Evolutionary conservation across 2,888 invertebrate genomes (phyloP), one percentile per base, ranked within the genome.

Genomic region (Dorcus parallelipipedus): DNA sequence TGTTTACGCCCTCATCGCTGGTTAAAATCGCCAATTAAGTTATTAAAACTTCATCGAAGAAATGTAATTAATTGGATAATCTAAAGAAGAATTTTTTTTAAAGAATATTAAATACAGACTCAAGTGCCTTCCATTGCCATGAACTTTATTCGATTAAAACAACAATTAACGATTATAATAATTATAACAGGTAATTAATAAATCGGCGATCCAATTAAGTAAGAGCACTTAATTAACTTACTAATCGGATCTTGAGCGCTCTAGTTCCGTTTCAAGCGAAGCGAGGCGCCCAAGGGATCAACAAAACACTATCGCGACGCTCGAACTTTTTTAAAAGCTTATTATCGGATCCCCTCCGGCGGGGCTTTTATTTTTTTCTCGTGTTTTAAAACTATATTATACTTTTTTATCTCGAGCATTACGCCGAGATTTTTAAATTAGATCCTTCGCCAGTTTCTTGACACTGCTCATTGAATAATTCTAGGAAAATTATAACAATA

Each of bases 291-390:
- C 67, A 58, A 62, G 76, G 74, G 76, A 74, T 73, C 73, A 70
- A 74, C 73, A 75, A 73, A 74, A 75, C 74, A 75, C 75, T 74
- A 75, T 75, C 72, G 70, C 70, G 69, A 67, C 69, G 73, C 63
- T 66, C 71, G 69, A 76, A 75, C 75, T 77, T 78, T 78, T 78
- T 78, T 77, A 77, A 78, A 78, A 78, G 77, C 77, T 78, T 78
- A 78, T 78, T 77, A 78, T 77, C 76, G 75, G 71, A 73, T 71
- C 69, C 68, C 69, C 71, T 64, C 63, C 63, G 67, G 65, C 61
- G 56, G 55, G 60, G 67, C 62, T 69, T 71, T 75, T 74, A 70
- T 70, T 72, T 73, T 69, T 53, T 52, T 43, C 59, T 52, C 47
- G 33, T 42, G 71, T 75, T 76, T 76, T 74, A 76, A 76, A 76